These are phyloP conservation scores for Meloidogyne exigua DNA, from an alignment of 1,140 invertebrate species.

Conservation along the genomic window DNA sequence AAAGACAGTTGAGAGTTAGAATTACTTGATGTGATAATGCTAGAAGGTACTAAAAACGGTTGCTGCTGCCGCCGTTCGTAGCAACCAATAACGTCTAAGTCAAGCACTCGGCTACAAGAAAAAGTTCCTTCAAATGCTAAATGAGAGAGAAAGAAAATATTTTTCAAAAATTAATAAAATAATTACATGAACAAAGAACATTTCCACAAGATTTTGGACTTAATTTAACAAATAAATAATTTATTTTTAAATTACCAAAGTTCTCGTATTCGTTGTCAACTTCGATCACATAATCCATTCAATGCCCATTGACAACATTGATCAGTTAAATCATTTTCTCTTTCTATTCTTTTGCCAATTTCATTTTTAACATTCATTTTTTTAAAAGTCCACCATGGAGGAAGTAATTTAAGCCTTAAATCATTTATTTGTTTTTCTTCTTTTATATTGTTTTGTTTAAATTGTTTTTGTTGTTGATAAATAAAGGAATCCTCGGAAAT, in stretches of 20 bases:
- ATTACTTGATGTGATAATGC: background rate
- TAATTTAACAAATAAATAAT: background rate
- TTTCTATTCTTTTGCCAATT: background rate
- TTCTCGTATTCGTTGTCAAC: slow-evolving; percentile 48
- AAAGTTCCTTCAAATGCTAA: slow-evolving; percentile 38
- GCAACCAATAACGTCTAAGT: slow-evolving; percentile 50
- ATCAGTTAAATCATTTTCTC: slow-evolving; percentile 14
- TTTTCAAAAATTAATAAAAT: background rate
- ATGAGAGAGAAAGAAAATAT: background rate
- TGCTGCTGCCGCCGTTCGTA: slow-evolving; percentile 35
- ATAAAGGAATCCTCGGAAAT: background rate
- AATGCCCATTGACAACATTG: slow-evolving; percentile 51
- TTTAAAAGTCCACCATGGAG: slow-evolving; percentile 23
- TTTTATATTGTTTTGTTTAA: background rate
- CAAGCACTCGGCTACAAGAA: slow-evolving; percentile 46
- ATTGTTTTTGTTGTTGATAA: background rate
- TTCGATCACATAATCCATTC: slow-evolving; percentile 45
- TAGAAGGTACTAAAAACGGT: background rate
- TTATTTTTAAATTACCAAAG: slow-evolving; percentile 14
- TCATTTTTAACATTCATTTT: slow-evolving; percentile 11
- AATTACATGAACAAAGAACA: slow-evolving; percentile 48
- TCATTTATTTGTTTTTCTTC: background rate
- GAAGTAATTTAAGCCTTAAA: background rate
- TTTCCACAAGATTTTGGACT: slow-evolving; percentile 49
- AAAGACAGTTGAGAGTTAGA: background rate